Evolutionary conservation across 2,888 invertebrate genomes (phyloP).

Genomic region (Nemotelus nigrinus): DNA sequence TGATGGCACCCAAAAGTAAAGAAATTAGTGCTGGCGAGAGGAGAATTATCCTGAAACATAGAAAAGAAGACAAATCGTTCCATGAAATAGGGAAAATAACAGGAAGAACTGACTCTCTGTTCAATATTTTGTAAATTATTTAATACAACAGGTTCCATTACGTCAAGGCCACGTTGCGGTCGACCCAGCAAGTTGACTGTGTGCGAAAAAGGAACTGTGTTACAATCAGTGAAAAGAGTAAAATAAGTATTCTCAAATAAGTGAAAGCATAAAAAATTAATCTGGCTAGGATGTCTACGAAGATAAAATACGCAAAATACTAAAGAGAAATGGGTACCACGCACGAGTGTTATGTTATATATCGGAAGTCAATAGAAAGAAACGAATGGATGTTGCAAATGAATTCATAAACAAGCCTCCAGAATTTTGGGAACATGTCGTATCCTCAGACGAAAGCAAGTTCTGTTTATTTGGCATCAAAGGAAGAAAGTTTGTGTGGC

Average conservation of each 20-base stretch:
- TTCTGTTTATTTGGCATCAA: constrained; percentile 44
- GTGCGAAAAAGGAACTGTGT: not conserved
- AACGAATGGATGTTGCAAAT: constrained; percentile 42
- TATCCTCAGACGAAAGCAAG: constrained; percentile 47
- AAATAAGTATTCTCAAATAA: too few species aligned
- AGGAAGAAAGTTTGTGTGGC: constrained; percentile 39
- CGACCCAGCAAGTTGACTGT: not conserved
- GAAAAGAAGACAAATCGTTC: not conserved
- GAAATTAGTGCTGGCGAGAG: too few species aligned
- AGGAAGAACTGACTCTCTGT: constrained; percentile 3
- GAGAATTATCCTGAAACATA: not conserved
- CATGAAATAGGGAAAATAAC: not conserved
- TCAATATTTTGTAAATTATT: not conserved
- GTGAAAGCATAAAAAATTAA: not conserved
- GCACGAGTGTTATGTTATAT: too few species aligned
- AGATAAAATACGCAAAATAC: too few species aligned
- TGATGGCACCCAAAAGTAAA: too few species aligned
- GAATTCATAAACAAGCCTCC: constrained; percentile 26
- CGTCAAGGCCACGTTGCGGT: not conserved
- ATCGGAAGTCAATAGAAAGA: not conserved
- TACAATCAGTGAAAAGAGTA: not conserved
- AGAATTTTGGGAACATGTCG: constrained; percentile 46
- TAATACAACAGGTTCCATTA: not conserved
- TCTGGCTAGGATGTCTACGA: too few species aligned
- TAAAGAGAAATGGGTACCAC: too few species aligned